Percentiles rank a stretch among this genome's conserved stretches.
phyloP scores from a whole-genome alignment of 2,888 invertebrate species.

The Calephelis perditalis region DNA sequence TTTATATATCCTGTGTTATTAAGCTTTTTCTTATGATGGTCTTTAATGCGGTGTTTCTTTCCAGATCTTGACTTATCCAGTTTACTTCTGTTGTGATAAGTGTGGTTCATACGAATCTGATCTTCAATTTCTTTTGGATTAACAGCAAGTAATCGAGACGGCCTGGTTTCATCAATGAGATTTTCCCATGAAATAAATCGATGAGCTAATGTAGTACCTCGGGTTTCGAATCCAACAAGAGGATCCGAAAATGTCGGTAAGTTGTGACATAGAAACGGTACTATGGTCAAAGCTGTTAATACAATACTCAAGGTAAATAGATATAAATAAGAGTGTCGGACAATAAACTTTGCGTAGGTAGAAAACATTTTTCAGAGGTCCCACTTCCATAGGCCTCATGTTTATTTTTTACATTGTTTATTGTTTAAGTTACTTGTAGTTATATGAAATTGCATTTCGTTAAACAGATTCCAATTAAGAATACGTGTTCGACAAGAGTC shows the following conservation, averaged over 20 bases:
- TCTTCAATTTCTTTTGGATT: slow-evolving; percentile 84
- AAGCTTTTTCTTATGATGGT: slow-evolving; percentile 52
- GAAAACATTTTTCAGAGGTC: slow-evolving; percentile 58
- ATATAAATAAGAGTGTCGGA: slow-evolving; percentile 65
- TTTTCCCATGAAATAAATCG: slow-evolving; percentile 91
- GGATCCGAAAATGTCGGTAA: slow-evolving; percentile 92
- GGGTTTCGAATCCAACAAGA: slow-evolving; percentile 93
- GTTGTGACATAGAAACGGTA: slow-evolving; percentile 59
- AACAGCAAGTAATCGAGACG: slow-evolving; percentile 82
- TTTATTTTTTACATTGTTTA: slow-evolving; percentile 52
- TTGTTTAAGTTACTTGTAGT: slow-evolving; percentile 17
- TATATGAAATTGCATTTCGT: not conserved
- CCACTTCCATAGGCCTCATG: slow-evolving; percentile 51
- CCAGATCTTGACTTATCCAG: slow-evolving; percentile 52
- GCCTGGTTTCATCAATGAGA: slow-evolving; percentile 85
- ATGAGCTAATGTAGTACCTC: slow-evolving; percentile 90
- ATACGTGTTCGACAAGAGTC: not conserved
- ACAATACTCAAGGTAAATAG: slow-evolving; percentile 57
- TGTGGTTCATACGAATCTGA: slow-evolving; percentile 66
- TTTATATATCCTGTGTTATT: slow-evolving; percentile 48
- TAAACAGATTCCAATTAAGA: not conserved
- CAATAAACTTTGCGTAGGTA: slow-evolving; percentile 70
- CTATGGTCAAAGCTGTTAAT: slow-evolving; percentile 58
- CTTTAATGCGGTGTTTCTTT: slow-evolving; percentile 50
- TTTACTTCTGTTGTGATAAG: slow-evolving; percentile 52